Percentiles rank a stretch among this genome's conserved stretches.
Evolutionary conservation across 2,888 invertebrate genomes (phyloP).

Genomic region (Conchocele bisecta): DNA sequence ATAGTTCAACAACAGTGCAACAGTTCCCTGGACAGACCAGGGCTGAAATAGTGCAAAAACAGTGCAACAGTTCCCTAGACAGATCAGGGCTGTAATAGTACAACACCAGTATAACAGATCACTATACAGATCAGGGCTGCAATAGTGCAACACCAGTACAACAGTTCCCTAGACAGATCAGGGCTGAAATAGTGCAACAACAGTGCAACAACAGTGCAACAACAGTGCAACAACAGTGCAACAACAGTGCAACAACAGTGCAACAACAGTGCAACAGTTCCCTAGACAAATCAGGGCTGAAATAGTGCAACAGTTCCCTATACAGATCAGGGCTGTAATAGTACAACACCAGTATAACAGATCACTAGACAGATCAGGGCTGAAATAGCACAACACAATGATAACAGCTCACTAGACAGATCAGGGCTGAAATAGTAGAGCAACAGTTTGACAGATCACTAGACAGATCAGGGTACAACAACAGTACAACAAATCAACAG

Average conservation of each 20-base stretch:
- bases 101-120: no score
- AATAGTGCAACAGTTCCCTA: conserved; percentile 75
- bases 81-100: conserved; percentile 72
- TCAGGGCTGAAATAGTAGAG: no score
- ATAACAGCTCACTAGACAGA: no score
- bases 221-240: conserved; percentile 61
- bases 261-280: no score
- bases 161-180: conserved; percentile 77
- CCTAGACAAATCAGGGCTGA: no score
- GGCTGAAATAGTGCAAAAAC: conserved; percentile 72
- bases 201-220: conserved; percentile 64
- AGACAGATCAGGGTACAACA: conserved; percentile 71
- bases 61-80: conserved; percentile 64
- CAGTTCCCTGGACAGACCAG: conserved; percentile 75
- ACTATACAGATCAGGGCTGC: no score
- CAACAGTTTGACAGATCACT: conserved; percentile 75
- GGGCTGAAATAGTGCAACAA: conserved; percentile 71
- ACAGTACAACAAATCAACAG: conserved; percentile 68
- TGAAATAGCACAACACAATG: no score
- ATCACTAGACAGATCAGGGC: conserved; percentile 67
- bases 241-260: no score
- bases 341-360: conserved; percentile 67
- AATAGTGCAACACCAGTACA: conserved; percentile 73
- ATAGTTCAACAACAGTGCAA: conserved; percentile 74
- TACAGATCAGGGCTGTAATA: conserved; percentile 74